phyloP scores from a whole-genome alignment of 2,797 vertebrate genomes.

The Sebastolobus alascanus region DNA sequence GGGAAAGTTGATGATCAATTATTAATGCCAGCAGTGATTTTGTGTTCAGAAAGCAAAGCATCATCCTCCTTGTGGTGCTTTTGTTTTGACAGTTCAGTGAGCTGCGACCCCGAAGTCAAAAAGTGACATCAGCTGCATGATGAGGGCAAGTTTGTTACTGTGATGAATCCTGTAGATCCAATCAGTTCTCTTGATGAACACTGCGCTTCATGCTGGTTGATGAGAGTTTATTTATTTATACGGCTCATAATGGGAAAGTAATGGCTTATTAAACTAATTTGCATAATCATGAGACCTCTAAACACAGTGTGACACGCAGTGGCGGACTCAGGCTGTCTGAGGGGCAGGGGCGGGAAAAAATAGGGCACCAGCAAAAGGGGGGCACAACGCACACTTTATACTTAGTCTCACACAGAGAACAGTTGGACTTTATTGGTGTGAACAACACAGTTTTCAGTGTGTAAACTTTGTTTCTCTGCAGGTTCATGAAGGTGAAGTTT shows the following conservation, averaged over 20 bases:
- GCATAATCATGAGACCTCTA: conserved; percentile 33
- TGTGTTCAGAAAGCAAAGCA: not conserved
- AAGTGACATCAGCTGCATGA: not conserved
- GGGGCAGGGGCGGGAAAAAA: not conserved
- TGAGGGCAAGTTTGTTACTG: not conserved
- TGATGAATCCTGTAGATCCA: conserved; percentile 30
- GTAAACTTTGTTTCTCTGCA: not conserved
- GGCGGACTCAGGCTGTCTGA: not conserved
- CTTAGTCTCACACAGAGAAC: not conserved
- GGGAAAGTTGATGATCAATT: not conserved
- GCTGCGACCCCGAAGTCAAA: not conserved
- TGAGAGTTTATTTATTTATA: conserved; percentile 39
- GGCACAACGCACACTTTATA: not conserved
- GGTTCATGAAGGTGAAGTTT: not conserved
- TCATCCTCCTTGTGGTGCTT: not conserved
- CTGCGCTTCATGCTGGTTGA: conserved; percentile 42
- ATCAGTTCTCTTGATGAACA: conserved; percentile 46
- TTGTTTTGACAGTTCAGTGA: conserved; percentile 22
- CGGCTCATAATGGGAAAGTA: not conserved
- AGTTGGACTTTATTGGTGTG: not conserved
- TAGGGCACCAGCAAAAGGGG: not conserved
- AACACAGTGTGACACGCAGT: conserved; percentile 40
- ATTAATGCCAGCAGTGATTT: conserved; percentile 8
- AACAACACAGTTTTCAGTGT: not conserved
- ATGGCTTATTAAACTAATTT: conserved; percentile 7